These are phyloP conservation scores for Brachionichthys hirsutus DNA, from an alignment of 2,113 vertebrate species.

Conservation along the genomic window DNA sequence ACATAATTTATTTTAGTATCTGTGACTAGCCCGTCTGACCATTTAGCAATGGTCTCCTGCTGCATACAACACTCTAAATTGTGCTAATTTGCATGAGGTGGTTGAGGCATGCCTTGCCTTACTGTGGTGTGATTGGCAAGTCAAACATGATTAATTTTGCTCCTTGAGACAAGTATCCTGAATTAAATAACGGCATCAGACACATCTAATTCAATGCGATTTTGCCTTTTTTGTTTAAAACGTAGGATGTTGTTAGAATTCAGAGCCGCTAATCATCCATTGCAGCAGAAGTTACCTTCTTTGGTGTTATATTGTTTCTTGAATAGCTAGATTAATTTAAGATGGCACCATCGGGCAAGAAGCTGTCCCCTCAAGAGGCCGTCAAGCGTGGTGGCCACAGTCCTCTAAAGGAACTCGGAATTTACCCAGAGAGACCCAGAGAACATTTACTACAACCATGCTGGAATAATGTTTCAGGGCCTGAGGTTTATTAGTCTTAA, in stretches of 20 bases:
- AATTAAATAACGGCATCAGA: constrained; percentile 74
- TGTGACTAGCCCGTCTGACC: constrained; percentile 99
- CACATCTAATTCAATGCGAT: no score
- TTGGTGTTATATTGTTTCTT: no score
- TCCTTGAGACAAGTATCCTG: constrained; percentile 65
- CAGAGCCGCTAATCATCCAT: no score
- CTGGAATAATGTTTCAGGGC: neutral
- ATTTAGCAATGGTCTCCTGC: constrained; percentile 98
- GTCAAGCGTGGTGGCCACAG: no score
- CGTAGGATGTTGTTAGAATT: no score
- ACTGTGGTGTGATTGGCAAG: constrained; percentile 88
- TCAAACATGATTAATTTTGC: constrained; percentile 82
- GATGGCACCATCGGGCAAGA: no score
- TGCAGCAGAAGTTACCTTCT: no score
- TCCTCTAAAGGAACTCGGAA: no score
- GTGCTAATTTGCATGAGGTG: constrained; percentile 94
- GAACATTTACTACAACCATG: neutral
- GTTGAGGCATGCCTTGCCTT: constrained; percentile 89
- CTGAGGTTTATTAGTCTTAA: neutral
- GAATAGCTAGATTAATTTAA: no score
- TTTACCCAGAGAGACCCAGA: no score
- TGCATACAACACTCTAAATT: constrained; percentile 98
- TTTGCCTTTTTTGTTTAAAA: no score
- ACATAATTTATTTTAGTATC: constrained; percentile 99
- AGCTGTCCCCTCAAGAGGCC: no score